A percentile compares a stretch with the other conserved stretches of the same genome.
These are phyloP conservation scores for Wasmannia auropunctata DNA, from an alignment of 1,140 invertebrate genomes.

Conservation along the genomic window DNA sequence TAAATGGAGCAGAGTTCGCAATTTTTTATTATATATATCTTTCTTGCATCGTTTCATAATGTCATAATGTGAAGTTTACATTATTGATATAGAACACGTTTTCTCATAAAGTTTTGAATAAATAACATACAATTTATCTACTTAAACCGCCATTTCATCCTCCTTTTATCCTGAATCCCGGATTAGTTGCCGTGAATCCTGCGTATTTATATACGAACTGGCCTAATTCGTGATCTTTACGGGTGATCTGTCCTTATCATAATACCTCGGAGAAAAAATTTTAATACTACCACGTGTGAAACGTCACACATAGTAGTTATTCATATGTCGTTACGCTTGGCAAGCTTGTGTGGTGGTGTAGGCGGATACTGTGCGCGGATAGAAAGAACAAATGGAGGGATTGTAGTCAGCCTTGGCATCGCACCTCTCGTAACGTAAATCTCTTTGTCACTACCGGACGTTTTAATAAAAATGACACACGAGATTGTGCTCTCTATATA, in stretches of 20 bases:
- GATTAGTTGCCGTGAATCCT: neutral
- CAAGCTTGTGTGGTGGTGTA: neutral
- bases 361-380: neutral
- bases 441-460: conserved; percentile 35
- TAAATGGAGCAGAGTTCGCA: neutral
- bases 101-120: neutral
- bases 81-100: neutral
- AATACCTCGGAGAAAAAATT: neutral
- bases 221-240: neutral
- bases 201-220: neutral
- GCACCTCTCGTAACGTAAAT: conserved; percentile 16
- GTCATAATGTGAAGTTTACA: neutral
- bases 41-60: neutral
- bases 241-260: neutral
- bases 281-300: neutral
- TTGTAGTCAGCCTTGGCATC: conserved; percentile 69
- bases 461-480: conserved; percentile 26
- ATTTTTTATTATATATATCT: conserved; percentile 18
- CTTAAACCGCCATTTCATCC: neutral
- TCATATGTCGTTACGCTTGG: neutral
- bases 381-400: conserved; percentile 46
- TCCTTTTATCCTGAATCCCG: neutral
- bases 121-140: neutral
- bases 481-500: neutral
- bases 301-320: too few species aligned